Base-by-base conservation (phyloP, 2,888 invertebrate species). In the Hirudinaria manillensis region DNA sequence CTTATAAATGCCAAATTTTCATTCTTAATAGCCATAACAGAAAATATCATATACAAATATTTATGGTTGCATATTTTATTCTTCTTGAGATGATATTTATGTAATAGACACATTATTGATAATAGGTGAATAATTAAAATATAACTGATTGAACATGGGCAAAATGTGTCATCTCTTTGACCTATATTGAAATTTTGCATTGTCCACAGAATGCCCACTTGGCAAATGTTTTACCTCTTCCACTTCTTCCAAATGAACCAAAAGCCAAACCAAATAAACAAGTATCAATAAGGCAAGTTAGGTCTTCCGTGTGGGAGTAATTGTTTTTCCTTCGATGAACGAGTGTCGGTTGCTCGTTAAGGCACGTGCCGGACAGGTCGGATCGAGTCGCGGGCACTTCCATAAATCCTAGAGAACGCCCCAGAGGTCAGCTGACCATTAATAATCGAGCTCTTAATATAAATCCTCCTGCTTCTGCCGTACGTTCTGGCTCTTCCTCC, bases 331-430 rank as follows among this genome's bases (percentile, higher is more conserved):
- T 16, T 27, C 7, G 29, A 61, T 61, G n/a, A 2, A 61, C n/a
- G 2, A 27, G 4, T 61, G 6, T 61, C 4, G 13, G 13, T 61
- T 61, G 1, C 29, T 16, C 21, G 61, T 29, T 29, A 16, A 27
- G 61, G 21, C 24, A 29, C 7, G 13, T 24, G 29, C 61, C 61
- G 6, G 68, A 68, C 13, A 29, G 34, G 36, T 24, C 27, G 34
- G 67, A 67, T 6, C 29, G 24, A 67, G 6, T n/a, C 32, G 1
- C 73, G 21, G 73, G 73, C 34, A 73, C 73, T 13, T 73, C 73
- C 21, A 73, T 73, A 36, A 65, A 56, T 34, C 73, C 73, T 6
- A 61, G 73, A 61, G 73, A 73, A 38, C 61, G 73, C 27, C 73
- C 73, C n/a, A 51, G 73, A 36, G 73, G 27, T 34, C 56, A 73